phyloP scores from a whole-genome alignment of 2,113 vertebrate species.

The Hemicordylus capensis region DNA sequence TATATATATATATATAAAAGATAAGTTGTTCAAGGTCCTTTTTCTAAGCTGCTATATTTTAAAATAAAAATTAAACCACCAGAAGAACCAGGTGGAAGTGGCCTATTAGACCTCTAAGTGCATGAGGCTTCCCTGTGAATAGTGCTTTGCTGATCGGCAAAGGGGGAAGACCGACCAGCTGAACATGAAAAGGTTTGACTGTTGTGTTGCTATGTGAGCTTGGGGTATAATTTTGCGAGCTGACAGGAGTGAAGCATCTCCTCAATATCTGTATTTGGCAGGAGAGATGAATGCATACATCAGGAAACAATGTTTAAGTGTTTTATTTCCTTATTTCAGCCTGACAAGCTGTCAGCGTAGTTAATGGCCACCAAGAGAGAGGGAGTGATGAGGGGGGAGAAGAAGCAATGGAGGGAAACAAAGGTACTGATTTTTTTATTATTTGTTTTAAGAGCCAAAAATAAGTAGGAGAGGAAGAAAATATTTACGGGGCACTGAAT shows the following conservation, averaged over 20 bases:
- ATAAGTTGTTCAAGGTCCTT: no score
- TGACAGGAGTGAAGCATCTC: constrained; percentile 89
- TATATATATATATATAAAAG: no score
- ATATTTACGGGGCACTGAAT: constrained; percentile 49
- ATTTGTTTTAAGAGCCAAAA: constrained; percentile 34
- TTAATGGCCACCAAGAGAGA: constrained; percentile 82
- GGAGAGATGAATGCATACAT: constrained; percentile 90
- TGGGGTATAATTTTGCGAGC: constrained; percentile 84
- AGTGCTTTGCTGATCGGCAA: neutral
- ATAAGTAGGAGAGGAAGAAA: constrained; percentile 51
- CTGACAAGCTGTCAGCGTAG: constrained; percentile 83
- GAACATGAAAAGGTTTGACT: constrained; percentile 47
- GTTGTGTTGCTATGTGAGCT: constrained; percentile 52
- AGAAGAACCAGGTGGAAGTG: constrained; percentile 26
- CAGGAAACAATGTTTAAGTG: constrained; percentile 86
- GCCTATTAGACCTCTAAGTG: constrained; percentile 32
- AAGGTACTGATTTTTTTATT: constrained; percentile 58
- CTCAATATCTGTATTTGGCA: constrained; percentile 88
- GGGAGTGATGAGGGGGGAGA: constrained; percentile 44
- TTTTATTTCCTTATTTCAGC: constrained; percentile 86
- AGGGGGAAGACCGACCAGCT: constrained; percentile 35
- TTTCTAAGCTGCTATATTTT: neutral
- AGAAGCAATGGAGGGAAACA: constrained; percentile 66
- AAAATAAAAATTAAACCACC: neutral
- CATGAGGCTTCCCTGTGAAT: constrained; percentile 9